These are phyloP conservation scores for Drosophila barbarae DNA, from an alignment of 2,888 invertebrate genomes.

Conservation along the genomic window DNA sequence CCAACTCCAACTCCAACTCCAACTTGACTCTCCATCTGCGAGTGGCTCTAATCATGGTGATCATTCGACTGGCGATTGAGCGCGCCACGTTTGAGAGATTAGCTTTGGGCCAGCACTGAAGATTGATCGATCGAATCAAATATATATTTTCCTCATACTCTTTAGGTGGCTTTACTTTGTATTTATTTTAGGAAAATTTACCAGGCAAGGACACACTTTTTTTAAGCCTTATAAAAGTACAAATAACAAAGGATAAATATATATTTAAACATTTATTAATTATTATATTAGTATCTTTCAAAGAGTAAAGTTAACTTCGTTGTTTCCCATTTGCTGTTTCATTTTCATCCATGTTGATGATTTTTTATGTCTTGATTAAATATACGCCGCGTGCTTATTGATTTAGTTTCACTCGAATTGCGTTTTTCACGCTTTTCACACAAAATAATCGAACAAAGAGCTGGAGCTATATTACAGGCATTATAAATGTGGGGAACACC, in stretches of 20 bases:
- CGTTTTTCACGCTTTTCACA: slow-evolving; percentile 53
- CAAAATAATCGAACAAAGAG: slow-evolving; percentile 4
- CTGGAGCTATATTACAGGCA: slow-evolving; percentile 8
- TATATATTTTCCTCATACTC: slow-evolving; percentile 8
- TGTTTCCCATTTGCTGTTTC: neutral
- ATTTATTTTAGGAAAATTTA: neutral
- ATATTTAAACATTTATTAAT: too few relatives aligned
- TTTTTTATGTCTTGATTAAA: slow-evolving; percentile 67
- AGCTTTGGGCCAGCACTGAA: slow-evolving; percentile 23
- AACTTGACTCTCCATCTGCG: slow-evolving; percentile 8
- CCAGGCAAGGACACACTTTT: too few relatives aligned
- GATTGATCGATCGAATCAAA: slow-evolving; percentile 5
- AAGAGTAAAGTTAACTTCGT: neutral
- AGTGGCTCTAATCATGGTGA: slow-evolving; percentile 49
- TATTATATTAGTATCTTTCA: neutral
- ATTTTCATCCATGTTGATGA: slow-evolving; percentile 12
- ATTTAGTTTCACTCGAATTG: slow-evolving; percentile 60
- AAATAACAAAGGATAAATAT: neutral
- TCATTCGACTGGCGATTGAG: slow-evolving; percentile 32
- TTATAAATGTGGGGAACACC: slow-evolving; percentile 27
- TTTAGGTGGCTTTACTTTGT: neutral
- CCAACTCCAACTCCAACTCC: slow-evolving; percentile 35
- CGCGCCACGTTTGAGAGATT: slow-evolving; percentile 38
- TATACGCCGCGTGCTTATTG: slow-evolving; percentile 64
- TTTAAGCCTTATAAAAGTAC: neutral